Percentiles rank a stretch among this genome's conserved stretches.
Evolutionary conservation across 1,140 invertebrate genomes (phyloP).

Genomic region (Drosophila lacertosa): DNA sequence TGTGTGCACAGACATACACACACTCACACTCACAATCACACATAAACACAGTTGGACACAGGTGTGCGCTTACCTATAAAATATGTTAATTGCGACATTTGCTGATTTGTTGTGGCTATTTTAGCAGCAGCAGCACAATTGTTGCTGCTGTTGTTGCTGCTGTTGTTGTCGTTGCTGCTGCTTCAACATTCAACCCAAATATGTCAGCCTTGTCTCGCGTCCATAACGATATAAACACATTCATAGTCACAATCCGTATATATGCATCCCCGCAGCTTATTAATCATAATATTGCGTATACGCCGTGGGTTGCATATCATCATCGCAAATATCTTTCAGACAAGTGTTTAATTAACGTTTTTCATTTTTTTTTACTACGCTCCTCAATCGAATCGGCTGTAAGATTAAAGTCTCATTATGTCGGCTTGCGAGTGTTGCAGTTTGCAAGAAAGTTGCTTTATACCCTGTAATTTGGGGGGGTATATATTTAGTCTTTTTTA

Average conservation of each 20-base stretch:
- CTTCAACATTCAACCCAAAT: constrained; percentile 68
- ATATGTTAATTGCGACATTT: constrained; percentile 78
- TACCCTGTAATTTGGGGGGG: constrained; percentile 19
- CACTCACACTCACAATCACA: constrained; percentile 41
- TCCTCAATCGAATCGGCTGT: background rate
- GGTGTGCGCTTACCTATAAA: constrained; percentile 33
- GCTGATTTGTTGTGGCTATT: constrained; percentile 69
- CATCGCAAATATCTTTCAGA: background rate
- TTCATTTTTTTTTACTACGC: background rate
- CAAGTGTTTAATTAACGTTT: constrained; percentile 30
- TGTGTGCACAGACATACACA: too few species aligned
- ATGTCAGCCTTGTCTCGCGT: constrained; percentile 62
- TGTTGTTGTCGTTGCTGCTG: constrained; percentile 37
- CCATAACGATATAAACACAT: constrained; percentile 35
- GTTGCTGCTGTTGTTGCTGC: constrained; percentile 3
- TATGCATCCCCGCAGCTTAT: constrained; percentile 16
- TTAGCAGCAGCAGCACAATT: constrained; percentile 35
- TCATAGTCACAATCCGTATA: constrained; percentile 13
- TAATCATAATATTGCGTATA: constrained; percentile 63
- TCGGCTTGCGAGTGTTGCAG: background rate
- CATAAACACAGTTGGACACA: constrained; percentile 16
- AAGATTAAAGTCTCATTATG: constrained; percentile 36
- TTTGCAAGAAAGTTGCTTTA: constrained; percentile 17
- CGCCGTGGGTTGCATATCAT: constrained; percentile 41
- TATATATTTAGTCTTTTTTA: too few species aligned